Conservation (phyloP, 1,140 invertebrate species). For the Caligus rogercresseyi region DNA sequence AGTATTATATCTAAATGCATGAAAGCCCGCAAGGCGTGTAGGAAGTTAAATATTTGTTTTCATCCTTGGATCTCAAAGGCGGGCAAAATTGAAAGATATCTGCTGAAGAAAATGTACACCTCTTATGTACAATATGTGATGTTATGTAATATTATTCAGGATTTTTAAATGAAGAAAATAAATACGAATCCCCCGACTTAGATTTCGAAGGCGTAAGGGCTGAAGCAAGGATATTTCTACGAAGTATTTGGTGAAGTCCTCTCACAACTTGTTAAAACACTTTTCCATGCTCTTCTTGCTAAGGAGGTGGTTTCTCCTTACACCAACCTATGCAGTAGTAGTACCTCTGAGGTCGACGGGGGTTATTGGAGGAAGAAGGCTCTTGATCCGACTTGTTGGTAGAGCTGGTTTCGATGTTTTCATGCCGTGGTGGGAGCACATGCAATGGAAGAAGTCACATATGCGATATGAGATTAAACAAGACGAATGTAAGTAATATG, state of each 20-base stretch:
- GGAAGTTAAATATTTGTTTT: not conserved
- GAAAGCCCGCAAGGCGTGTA: not conserved
- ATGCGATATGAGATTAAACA: not conserved
- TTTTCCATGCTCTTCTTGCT: too few relatives aligned
- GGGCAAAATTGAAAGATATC: not conserved
- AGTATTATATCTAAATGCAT: not conserved
- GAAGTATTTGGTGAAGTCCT: not conserved
- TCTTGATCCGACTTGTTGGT: not conserved
- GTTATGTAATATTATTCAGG: too few relatives aligned
- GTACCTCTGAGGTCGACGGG: not conserved
- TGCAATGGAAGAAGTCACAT: not conserved
- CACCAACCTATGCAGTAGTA: too few relatives aligned
- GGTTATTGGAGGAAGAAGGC: not conserved
- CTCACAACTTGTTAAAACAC: not conserved
- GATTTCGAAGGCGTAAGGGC: too few relatives aligned
- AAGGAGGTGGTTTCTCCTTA: too few relatives aligned
- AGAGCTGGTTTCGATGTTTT: not conserved
- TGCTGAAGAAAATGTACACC: too few relatives aligned
- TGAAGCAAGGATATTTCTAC: not conserved
- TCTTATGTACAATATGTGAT: too few relatives aligned
- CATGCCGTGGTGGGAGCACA: not conserved
- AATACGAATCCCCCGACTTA: too few relatives aligned
- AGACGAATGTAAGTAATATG: not conserved
- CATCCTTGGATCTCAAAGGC: not conserved
- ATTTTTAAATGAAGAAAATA: too few relatives aligned